Base-by-base conservation (phyloP, 2,797 vertebrate genomes). In the Coregonus ussuriensis region DNA sequence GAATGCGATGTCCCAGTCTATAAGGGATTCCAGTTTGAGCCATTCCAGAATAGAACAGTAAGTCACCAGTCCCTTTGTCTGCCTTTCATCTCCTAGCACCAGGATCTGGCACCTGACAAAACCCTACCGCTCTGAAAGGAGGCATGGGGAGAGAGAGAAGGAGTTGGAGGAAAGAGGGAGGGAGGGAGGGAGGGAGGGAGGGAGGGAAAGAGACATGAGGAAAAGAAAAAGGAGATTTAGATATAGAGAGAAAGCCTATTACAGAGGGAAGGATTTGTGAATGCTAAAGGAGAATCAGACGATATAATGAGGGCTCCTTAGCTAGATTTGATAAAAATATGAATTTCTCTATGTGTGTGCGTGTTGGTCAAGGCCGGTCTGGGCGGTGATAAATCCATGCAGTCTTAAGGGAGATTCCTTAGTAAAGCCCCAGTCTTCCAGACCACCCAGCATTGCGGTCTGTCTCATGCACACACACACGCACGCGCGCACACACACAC, bases 71-170 rank as follows among this genome's bases (percentile, higher is more conserved):
- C 82, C 90, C 86, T 93, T 93, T 47, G 41, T 47, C 41, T 47
- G 41, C 41, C 41, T 47, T 47, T 93, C 91, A 93, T 93, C 91
- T 90, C 79, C 77, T 78, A 79, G 88, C 89, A 88, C 76, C 80
- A 85, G 89, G 91, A 92, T 92, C 90, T 91, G 91, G 90, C 89
- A 92, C 88, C 89, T 92, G 89, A 93, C 91, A 91, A 90, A 89
- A 87, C 87, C 79, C 82, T 86, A 84, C 89, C 85, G 78, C 85
- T 88, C 83, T 91, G 85, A 89, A 91, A 91, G 85, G 82, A 89
- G 80, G 83, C 91, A 83, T 87, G 89, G 79, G 6, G 78, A 62
- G 72, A 31, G 11, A 13, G 87, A 33, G 89, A 86, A 84, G 85
- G 81, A 79, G 82, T 83, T 82, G 47, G 52, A 41, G n/a, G 41